Evolutionary conservation across 35 echinoderm and acorn worm genomes (phyloP).

Genomic region (Lytechinus pictus): DNA sequence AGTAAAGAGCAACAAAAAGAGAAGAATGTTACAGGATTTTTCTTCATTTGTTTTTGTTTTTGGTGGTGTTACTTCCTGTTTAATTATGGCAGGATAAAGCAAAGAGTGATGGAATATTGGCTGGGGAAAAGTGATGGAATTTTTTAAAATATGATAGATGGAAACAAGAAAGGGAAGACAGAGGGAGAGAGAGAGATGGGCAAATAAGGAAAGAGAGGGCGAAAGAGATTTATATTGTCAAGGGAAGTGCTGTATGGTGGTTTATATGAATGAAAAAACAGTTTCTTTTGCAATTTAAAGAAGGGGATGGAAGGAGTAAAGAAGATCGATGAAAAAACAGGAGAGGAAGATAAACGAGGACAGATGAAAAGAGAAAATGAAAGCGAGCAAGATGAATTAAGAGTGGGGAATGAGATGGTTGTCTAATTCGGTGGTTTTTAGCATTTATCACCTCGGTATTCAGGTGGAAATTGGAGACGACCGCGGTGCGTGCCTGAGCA

Average conservation of each 20-base stretch:
- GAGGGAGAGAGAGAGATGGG: not conserved
- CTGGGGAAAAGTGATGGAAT: too few relatives aligned
- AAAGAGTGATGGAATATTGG: not conserved
- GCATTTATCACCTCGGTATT: not conserved
- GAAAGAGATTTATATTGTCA: not conserved
- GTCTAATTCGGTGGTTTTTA: slow-evolving; percentile 12
- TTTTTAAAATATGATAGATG: too few relatives aligned
- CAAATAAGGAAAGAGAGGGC: not conserved
- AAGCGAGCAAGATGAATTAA: not conserved
- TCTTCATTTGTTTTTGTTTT: too few relatives aligned
- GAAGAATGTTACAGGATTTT: too few relatives aligned
- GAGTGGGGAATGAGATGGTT: not conserved
- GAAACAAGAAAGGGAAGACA: not conserved
- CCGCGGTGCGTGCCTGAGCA: not conserved
- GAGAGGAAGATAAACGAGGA: not conserved
- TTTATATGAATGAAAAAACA: not conserved
- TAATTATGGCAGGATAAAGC: not conserved
- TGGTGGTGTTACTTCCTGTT: not conserved
- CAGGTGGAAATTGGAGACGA: slow-evolving; percentile 8
- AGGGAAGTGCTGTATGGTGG: too few relatives aligned
- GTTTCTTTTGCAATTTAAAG: not conserved
- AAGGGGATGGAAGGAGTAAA: not conserved
- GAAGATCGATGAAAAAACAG: not conserved
- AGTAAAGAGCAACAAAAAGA: too few relatives aligned
- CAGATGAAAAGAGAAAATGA: not conserved